Base-by-base conservation (phyloP, 1,140 invertebrate species). In the Yoshiicerus persimilis region DNA sequence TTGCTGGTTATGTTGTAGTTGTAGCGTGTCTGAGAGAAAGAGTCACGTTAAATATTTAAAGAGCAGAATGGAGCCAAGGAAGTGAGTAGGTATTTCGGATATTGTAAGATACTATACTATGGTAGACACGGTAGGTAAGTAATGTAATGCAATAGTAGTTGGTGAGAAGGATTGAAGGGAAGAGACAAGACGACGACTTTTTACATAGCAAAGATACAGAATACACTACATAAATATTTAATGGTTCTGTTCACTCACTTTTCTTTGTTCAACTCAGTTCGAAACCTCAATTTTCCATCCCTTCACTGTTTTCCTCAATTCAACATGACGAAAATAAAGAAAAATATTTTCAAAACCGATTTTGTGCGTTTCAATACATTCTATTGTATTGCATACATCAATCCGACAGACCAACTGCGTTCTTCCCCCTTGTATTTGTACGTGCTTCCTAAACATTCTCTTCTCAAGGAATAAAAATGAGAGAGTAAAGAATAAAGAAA, bases 261-360 rank as follows among this genome's bases (percentile, higher is more conserved):
- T 32, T 80, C 75, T 80, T 80, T 80, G 30, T 80, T 80, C 75
- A 38, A 2, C 75, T 36, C 20, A 36, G 20, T 32, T 36, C 20
- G 13, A 30, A n/a, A n/a, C 32, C 70, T 20, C 70, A 75, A 34
- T 75, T 75, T 34, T 20, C 75, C 27, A 70, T 80, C 75, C 75
- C 34, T 9, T 70, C 10, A 27, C 75, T 36, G 75, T 36, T 38
- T 36, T 36, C 8, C 34, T 9, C 30, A 80, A 80, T 80, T 80
- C 75, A 80, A 77, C 75, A 38, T 70, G 20, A 23, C n/a, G n/a
- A 66, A 80, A 80, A 36, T 34, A 36, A n/a, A 80, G 75, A 80
- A 80, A 56, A 80, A 80, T 80, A 80, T 80, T 80, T 80, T 80
- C 32, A 80, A 80, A 80, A 80, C 75, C 32, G 75, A 80, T 80